Conservation (phyloP, 2,888 invertebrate species). For the Tipula helvola region DNA sequence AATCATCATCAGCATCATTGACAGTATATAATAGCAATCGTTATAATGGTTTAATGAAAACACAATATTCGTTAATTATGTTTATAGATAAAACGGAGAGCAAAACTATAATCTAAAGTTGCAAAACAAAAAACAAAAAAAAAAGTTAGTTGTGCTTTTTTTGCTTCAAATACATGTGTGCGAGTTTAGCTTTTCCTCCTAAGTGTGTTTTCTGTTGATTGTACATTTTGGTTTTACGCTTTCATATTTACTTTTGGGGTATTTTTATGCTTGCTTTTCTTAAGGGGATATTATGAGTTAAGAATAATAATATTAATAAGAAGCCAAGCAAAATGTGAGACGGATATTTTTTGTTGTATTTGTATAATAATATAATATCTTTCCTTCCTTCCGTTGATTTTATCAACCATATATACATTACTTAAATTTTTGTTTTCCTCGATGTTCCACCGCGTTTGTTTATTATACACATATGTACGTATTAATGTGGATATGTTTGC, state of each 20-base stretch:
- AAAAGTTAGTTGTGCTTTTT: not conserved
- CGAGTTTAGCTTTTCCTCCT: not conserved
- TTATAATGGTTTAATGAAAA: not conserved
- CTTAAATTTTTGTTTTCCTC: not conserved
- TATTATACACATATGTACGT: not conserved
- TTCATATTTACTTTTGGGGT: not conserved
- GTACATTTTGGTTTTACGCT: not conserved
- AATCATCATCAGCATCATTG: not conserved
- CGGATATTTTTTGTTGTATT: not conserved
- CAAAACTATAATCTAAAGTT: not conserved
- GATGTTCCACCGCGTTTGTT: not conserved
- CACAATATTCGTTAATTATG: not conserved
- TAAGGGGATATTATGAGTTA: not conserved
- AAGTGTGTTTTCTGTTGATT: not conserved
- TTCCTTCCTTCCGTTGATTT: slow-evolving; percentile 4
- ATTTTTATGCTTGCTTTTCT: not conserved
- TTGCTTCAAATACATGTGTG: not conserved
- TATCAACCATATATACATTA: not conserved
- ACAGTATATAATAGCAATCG: not conserved
- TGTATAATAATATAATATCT: not conserved
- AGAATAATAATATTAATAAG: not conserved
- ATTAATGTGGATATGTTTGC: not conserved
- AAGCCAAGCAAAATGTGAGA: not conserved
- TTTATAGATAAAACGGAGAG: not conserved
- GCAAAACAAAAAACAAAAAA: not conserved